Base-by-base conservation (phyloP, 2,888 invertebrate species). In the Parascotia fuliginaria region DNA sequence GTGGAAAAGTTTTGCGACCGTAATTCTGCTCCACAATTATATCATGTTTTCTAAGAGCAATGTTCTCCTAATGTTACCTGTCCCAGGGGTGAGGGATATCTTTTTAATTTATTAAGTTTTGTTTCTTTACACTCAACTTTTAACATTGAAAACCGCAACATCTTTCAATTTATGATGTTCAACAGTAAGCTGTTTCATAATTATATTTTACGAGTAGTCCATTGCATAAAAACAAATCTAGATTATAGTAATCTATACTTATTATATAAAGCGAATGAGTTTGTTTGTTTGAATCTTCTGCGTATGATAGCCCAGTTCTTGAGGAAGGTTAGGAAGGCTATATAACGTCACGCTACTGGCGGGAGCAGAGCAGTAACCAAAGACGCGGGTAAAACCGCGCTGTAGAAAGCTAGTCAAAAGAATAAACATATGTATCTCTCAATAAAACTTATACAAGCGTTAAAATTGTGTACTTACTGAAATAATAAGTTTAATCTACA, bases 21-120 rank as follows among this genome's bases (percentile, higher is more conserved):
- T 87, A 84, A 86, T 86, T 85, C 77, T 75, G 75, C 77, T 77
- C 79, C 77, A 83, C 88, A 89, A 91, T 89, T 87, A 90, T 88
- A 81, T 83, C 80, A 73, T 79, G 79, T 80, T 81, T 75, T 77
- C 78, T 75, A 73, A 75, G 55, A 59, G 64, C 60, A 70, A 67
- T 59, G 79, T 75, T 79, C 75, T 81, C 76, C 74, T 81, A 83
- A 83, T 82, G 80, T 75, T 85, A 81, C 82, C 81, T 83, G 83
- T 79, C 88, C 82, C 78, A 55, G 47, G 80, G 85, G 85, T 73
- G 54, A 57, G 67, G 63, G 55, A 63, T 65, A 49, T 41, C 52
- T 64, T 60, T 53, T 65, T 58, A 62, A 60, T 63, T 64, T 60
- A 63, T 60, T 54, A 53, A 50, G 51, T 43, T 53, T 53, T 38